Base-by-base conservation (phyloP, 1,140 invertebrate genomes). In the Drosophila santomea region DNA sequence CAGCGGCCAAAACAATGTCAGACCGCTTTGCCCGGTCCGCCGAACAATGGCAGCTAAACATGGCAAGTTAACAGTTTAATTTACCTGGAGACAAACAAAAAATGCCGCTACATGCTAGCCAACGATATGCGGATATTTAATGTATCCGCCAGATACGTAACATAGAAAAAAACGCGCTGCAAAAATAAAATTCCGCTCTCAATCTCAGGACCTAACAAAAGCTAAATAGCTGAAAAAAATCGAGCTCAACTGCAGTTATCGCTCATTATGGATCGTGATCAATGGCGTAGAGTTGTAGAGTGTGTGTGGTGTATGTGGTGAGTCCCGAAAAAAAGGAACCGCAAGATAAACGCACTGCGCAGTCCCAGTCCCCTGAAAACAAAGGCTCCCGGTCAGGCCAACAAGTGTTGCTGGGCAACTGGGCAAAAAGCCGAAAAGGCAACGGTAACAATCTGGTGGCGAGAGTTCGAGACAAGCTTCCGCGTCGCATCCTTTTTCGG, bases 11-110 rank as follows among this genome's bases (percentile, higher is more conserved):
- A 80, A 84, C 79, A 88, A 88, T 88, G 83, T 88, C 83, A 74
- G 79, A 61, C 68, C 73, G 74, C 43, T 45, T 45, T 45, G 38
- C 50, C 50, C 32, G 50, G 68, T 74, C 44, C 61, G 71, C 69
- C 74, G 54, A 89, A 90, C 84, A 89, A 89, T 89, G 85, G 84
- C 84, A 89, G 80, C 85, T 89, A 84, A 90, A 89, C 84, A 88
- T 84, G 84, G 84, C 80, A 90, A 90, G 85, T 89, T 89, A 89
- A 89, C 84, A 89, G 84, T 89, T 89, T 89, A 89, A 89, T 89
- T 89, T 89, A 80, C 68, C 77, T 77, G 55, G 62, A 89, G 73
- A 74, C 73, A 84, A 74, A 64, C 61, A 64, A 60, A 78, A 78
- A 80, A 84, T 80, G 80, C 84, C 80, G 84, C 84, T 84, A 89